A percentile compares a stretch with the other conserved stretches of the same genome.
phyloP scores from a whole-genome alignment of 2,797 vertebrate species.

The Alca torda region DNA sequence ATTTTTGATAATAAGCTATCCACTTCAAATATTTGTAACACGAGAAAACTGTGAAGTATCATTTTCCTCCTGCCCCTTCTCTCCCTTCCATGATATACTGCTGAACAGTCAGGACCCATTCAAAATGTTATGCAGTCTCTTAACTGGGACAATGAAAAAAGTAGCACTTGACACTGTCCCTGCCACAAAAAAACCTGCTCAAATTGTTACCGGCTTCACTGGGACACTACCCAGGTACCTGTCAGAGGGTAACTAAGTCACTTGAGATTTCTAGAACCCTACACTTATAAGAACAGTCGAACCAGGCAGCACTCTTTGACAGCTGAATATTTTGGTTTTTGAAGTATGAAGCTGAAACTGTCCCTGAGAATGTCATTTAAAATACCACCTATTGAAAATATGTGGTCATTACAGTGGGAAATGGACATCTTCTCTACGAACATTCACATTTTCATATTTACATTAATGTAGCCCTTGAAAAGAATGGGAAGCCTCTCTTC shows the following conservation, averaged over 20 bases:
- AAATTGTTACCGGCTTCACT: background rate
- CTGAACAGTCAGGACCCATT: background rate
- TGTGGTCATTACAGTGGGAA: background rate
- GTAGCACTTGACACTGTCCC: background rate
- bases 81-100: background rate
- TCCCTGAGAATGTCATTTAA: background rate
- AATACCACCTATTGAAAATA: background rate
- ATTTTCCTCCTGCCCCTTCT: background rate
- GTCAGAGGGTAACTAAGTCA: background rate
- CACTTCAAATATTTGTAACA: background rate
- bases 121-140: background rate
- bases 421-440: background rate
- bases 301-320: background rate
- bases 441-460: background rate
- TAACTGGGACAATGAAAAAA: background rate
- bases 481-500: background rate
- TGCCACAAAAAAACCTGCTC: background rate
- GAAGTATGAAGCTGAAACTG: background rate
- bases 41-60: background rate
- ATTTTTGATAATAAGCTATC: background rate
- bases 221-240: background rate
- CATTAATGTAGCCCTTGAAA: background rate
- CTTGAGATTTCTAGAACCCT: background rate
- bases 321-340: background rate
- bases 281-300: background rate